Evolutionary conservation across 2,888 invertebrate genomes (phyloP), one percentile per base, ranked within the genome.

Genomic region (Mesorhabditis sp.): DNA sequence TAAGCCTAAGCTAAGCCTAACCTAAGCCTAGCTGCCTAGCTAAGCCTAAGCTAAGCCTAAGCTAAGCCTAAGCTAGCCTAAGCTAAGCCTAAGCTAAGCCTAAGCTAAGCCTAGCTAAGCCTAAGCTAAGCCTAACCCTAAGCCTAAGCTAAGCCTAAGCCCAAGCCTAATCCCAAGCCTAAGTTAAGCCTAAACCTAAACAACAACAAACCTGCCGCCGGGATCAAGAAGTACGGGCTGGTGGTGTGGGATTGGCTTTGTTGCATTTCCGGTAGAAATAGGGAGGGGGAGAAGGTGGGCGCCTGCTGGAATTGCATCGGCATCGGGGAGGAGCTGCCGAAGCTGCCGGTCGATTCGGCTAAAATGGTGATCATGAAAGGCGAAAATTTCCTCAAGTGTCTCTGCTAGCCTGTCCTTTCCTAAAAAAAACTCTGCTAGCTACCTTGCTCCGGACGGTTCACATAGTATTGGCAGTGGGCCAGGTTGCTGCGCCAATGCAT

Each of bases 401-500:
- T 50, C 58, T 50, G 58, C 58, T 50, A 13, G n/a, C 10, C n/a
- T 50, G 58, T 50, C n/a, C 58, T 50, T 28, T 28, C 28, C 28
- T 28, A 28, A 28, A 28, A 28, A 28, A 28, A 28, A 28, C 28
- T 28, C 28, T 28, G 28, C 28, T 28, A 28, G 28, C 69, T 58
- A 75, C 76, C 75, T 44, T 77, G 75, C 74, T 81, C 81, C 0
- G 80, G 80, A 43, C 81, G 67, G 61, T 82, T 81, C 43, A 85
- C 74, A 72, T 84, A 84, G 75, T 84, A 85, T 70, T 85, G 82
- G 43, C 77, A 80, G 72, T 84, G 83, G 41, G 84, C 81, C 70
- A 85, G 92, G 79, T 90, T 91, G 74, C 91, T 91, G 86, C 92
- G 91, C 95, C 95, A 95, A 86, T 92, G 91, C 88, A 92, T 92